These are phyloP conservation scores for Ormyrus nitidulus DNA, from an alignment of 2,888 invertebrate species.

Conservation along the genomic window DNA sequence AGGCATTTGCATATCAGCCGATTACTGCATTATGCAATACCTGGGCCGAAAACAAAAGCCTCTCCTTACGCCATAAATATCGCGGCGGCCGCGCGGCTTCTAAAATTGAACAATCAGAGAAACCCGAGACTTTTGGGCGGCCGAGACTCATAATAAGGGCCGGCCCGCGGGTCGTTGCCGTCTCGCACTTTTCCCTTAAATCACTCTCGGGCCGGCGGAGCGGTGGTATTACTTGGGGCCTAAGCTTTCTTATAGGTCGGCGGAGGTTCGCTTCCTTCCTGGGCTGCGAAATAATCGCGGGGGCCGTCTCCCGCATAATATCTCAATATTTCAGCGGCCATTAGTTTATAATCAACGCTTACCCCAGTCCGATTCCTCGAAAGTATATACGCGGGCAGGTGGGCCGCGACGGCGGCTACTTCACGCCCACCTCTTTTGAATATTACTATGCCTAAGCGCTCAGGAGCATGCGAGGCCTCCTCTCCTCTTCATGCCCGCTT, in stretches of 20 bases:
- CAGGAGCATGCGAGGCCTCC: constrained; percentile 68
- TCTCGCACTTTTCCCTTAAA: constrained; percentile 62
- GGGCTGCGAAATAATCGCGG: constrained; percentile 70
- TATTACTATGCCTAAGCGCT: constrained; percentile 73
- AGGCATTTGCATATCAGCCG: constrained; percentile 36
- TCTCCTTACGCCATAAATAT: constrained; percentile 51
- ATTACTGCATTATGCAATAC: constrained; percentile 41
- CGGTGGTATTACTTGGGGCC: constrained; percentile 57
- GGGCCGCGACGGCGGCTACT: constrained; percentile 42
- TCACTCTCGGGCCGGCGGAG: constrained; percentile 56
- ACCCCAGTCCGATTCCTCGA: constrained; percentile 2
- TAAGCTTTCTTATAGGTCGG: constrained; percentile 72
- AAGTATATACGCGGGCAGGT: constrained; percentile 25
- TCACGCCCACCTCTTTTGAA: constrained; percentile 74
- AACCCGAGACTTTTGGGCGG: constrained; percentile 52
- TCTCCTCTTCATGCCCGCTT: neutral
- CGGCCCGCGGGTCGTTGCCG: constrained; percentile 43
- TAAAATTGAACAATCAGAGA: constrained; percentile 56
- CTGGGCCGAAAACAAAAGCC: constrained; percentile 29
- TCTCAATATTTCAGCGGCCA: constrained; percentile 74
- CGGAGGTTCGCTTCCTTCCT: constrained; percentile 72
- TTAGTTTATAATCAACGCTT: constrained; percentile 75
- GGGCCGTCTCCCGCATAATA: constrained; percentile 70
- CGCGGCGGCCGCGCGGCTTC: neutral
- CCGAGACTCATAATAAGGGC: constrained; percentile 34